Percentiles rank a stretch among this genome's conserved stretches.
phyloP scores from a whole-genome alignment of 2,888 invertebrate genomes.

The Lasioglossum oenotherae region DNA sequence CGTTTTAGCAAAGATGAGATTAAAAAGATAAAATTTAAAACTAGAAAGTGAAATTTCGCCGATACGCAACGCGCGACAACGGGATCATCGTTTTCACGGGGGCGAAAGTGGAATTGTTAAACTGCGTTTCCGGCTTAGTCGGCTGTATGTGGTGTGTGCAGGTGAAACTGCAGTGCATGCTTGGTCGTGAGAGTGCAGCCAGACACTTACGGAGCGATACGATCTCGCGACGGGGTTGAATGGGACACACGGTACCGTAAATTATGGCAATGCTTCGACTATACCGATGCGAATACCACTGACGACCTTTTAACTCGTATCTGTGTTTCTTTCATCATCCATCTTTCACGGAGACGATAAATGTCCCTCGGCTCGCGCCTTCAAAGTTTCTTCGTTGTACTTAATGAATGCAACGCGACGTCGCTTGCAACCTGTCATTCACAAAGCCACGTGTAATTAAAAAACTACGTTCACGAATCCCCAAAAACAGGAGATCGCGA shows the following conservation, averaged over 20 bases:
- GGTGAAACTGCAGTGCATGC: conserved; percentile 37
- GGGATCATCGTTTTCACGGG: conserved; percentile 63
- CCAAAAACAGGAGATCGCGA: neutral
- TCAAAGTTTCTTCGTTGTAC: conserved; percentile 26
- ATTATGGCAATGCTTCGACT: conserved; percentile 68
- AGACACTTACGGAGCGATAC: conserved; percentile 67
- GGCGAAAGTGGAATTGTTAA: conserved; percentile 65
- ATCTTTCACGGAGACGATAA: neutral
- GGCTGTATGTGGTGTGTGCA: conserved; percentile 23
- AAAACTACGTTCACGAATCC: neutral
- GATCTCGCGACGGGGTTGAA: conserved; percentile 70
- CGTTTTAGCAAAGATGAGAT: no score
- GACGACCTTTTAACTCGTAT: conserved; percentile 66
- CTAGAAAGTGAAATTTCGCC: conserved; percentile 14
- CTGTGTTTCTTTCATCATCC: conserved; percentile 32
- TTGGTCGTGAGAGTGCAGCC: conserved; percentile 53
- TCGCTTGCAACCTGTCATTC: neutral
- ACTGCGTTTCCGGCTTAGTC: conserved; percentile 56
- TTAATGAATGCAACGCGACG: neutral
- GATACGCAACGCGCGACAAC: conserved; percentile 41
- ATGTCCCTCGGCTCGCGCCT: conserved; percentile 14
- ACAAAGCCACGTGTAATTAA: neutral
- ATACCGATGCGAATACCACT: conserved; percentile 59
- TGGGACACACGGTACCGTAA: conserved; percentile 67
- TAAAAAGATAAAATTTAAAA: no score